Percentiles rank a stretch among this genome's conserved stretches.
Conservation (phyloP, 1,140 invertebrate species). For the Drosophila biarmipes region DNA sequence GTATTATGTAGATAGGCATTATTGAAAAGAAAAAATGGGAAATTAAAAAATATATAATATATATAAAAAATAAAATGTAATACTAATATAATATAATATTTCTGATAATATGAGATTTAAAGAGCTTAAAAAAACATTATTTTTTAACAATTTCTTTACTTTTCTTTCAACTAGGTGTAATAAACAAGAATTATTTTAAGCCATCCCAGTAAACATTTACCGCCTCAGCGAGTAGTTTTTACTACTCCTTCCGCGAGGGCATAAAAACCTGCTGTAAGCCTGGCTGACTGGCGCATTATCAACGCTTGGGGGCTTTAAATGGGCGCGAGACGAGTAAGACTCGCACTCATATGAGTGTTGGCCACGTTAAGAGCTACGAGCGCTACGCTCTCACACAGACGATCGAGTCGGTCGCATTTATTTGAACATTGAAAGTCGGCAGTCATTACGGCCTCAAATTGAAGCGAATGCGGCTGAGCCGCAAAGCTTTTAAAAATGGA, state of each 20-base stretch:
- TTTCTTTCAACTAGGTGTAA: background rate
- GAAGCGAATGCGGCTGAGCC: conserved; percentile 61
- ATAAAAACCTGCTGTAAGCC: conserved; percentile 68
- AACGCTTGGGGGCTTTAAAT: conserved; percentile 80
- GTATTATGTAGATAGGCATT: no score
- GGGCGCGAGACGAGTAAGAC: conserved; percentile 57
- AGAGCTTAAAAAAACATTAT: no score
- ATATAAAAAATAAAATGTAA: no score
- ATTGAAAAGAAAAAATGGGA: no score
- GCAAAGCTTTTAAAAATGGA: conserved; percentile 28
- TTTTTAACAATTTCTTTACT: background rate
- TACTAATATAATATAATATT: no score
- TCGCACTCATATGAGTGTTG: conserved; percentile 55
- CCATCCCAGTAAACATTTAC: background rate
- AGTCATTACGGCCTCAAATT: conserved; percentile 78
- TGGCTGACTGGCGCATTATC: conserved; percentile 69
- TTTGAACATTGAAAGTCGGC: conserved; percentile 81
- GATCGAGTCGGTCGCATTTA: conserved; percentile 70
- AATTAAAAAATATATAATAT: no score
- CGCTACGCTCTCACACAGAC: conserved; percentile 45
- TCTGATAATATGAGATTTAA: no score
- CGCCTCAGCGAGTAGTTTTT: background rate
- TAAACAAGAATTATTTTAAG: background rate
- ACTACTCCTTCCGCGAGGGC: conserved; percentile 14
- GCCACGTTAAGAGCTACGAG: conserved; percentile 30